phyloP scores from a whole-genome alignment of 2,797 vertebrate genomes.

The Rhinophrynus dorsalis region DNA sequence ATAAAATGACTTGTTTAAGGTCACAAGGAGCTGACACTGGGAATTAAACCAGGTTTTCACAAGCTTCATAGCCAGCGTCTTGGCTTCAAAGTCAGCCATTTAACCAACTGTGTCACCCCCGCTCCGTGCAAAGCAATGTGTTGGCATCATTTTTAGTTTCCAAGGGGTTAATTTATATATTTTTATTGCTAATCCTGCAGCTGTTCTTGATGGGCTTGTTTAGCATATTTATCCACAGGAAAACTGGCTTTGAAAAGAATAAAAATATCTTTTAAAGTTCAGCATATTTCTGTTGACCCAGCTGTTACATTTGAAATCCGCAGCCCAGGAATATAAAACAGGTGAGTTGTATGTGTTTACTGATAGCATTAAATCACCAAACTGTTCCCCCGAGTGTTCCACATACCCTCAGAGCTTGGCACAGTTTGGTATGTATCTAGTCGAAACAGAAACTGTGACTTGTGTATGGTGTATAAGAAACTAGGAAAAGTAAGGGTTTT shows the following conservation, averaged over 20 bases:
- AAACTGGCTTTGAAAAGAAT: slow-evolving; percentile 24
- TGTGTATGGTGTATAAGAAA: neutral
- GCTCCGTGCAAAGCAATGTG: too few species aligned
- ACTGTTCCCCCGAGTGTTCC: neutral
- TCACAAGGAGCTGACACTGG: too few species aligned
- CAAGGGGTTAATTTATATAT: neutral
- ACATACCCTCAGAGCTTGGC: neutral
- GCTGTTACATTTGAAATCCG: slow-evolving; percentile 15
- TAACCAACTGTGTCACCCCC: too few species aligned
- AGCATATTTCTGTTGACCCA: slow-evolving; percentile 37
- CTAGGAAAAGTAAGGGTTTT: neutral
- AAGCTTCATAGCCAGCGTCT: too few species aligned
- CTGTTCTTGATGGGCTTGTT: neutral
- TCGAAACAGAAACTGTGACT: neutral
- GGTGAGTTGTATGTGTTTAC: neutral
- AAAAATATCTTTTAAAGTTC: slow-evolving; percentile 16
- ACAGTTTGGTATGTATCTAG: neutral
- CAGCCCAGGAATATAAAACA: slow-evolving; percentile 23
- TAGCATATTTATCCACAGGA: slow-evolving; percentile 1
- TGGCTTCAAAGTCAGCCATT: too few species aligned
- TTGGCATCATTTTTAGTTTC: too few species aligned
- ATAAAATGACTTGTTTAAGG: too few species aligned
- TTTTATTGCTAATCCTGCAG: neutral
- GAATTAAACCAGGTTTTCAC: too few species aligned
- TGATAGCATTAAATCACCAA: slow-evolving; percentile 10